Conservation (phyloP, 2,888 invertebrate species). For the Pandemis cinnamomeana region DNA sequence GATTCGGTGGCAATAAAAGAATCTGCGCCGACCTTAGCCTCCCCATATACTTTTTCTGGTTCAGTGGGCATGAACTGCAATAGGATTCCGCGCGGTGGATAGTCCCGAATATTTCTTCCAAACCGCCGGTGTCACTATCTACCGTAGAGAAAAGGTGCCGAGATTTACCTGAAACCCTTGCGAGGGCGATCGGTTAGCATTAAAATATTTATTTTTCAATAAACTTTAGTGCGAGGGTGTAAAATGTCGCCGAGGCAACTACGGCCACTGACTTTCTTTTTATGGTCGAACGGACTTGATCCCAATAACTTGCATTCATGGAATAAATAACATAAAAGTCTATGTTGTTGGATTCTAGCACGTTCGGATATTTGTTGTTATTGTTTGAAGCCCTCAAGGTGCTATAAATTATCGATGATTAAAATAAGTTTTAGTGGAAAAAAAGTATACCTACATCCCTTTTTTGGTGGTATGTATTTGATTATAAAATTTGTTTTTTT, state of each 20-base stretch:
- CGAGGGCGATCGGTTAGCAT: conserved; percentile 65
- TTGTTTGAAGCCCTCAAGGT: not conserved
- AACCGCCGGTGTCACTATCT: conserved; percentile 62
- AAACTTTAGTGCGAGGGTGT: conserved; percentile 57
- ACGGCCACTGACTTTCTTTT: conserved; percentile 57
- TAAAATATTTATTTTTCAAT: conserved; percentile 72
- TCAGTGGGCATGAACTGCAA: conserved; percentile 83
- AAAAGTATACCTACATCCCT: no score
- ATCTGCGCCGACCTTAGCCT: conserved; percentile 75
- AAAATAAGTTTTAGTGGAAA: no score
- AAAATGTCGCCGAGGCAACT: conserved; percentile 50
- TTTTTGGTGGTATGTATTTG: no score
- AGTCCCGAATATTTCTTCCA: conserved; percentile 73
- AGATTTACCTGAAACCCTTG: conserved; percentile 72
- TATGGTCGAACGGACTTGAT: conserved; percentile 58
- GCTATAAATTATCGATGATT: not conserved
- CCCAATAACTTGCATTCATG: conserved; percentile 57
- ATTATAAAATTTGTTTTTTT: no score
- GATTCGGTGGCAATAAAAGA: conserved; percentile 80
- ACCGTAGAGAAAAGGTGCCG: conserved; percentile 68
- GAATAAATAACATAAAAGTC: conserved; percentile 48
- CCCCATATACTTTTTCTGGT: conserved; percentile 80
- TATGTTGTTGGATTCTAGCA: not conserved
- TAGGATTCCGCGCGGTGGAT: conserved; percentile 78
- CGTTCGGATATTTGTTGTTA: not conserved